phyloP scores from a whole-genome alignment of 2,888 invertebrate species.

The Apamea monoglypha region DNA sequence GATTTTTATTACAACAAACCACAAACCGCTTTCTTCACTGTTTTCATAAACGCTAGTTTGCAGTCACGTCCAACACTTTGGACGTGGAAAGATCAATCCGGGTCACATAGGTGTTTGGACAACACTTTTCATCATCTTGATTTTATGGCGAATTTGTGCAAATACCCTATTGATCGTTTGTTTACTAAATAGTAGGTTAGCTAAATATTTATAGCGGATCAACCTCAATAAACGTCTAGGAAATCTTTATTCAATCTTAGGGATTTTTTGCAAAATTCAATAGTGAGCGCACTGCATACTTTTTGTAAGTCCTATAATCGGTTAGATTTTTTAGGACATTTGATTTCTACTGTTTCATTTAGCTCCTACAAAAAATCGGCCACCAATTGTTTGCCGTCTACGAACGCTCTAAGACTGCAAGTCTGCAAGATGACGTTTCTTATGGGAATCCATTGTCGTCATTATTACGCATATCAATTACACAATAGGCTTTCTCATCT shows the following conservation, averaged over 20 bases:
- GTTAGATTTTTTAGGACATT: not conserved
- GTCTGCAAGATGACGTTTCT: not conserved
- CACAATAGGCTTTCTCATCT: constrained; percentile 39
- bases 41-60: constrained; percentile 53
- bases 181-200: constrained; percentile 44
- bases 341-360: not conserved
- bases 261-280: not conserved
- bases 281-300: not conserved
- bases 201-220: constrained; percentile 30
- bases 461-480: constrained; percentile 18
- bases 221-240: constrained; percentile 11
- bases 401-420: not conserved
- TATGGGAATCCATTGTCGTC: constrained; percentile 1
- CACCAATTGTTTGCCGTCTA: not conserved
- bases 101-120: constrained; percentile 30
- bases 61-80: constrained; percentile 15
- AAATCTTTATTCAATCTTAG: constrained; percentile 7
- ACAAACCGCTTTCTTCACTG: constrained; percentile 63
- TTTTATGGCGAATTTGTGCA: constrained; percentile 22
- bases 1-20: constrained; percentile 64
- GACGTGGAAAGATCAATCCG: constrained; percentile 31
- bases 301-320: not conserved
- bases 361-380: not conserved
- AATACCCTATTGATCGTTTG: constrained; percentile 24
- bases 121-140: constrained; percentile 26